Base-by-base conservation (phyloP, 2,113 vertebrate species). In the Psophia crepitans region DNA sequence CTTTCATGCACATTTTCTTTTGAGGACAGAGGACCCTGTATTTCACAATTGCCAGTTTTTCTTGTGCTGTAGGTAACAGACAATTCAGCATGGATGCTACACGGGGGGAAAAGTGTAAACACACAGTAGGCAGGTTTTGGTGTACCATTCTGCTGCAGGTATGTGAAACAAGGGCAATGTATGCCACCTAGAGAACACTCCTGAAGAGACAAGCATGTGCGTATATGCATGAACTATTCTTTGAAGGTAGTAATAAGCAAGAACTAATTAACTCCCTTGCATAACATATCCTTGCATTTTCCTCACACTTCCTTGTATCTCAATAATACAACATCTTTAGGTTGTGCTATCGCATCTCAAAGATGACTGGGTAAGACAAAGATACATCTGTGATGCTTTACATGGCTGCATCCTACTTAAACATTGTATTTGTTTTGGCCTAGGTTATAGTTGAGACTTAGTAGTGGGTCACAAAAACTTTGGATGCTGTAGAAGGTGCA, bases 351-450 rank as follows among this genome's bases (percentile, higher is more conserved):
- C 90, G n/a, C 23, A 48, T 64, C 57, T 90, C 56, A 30, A 30
- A 83, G 39, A 84, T 87, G 20, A 9, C 43, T 73, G 39, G 17
- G 24, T 57, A 56, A 79, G 22, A 14, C 0, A 0, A 76, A 90
- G 66, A 43, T 83, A 33, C 4, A 22, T 49, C 44, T 92, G 7
- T 75, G 51, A 10, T 71, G 3, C 22, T 64, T 85, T 60, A 18
- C 32, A 15, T 73, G 43, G 27, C 53, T 88, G 33, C 74, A 44
- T 83, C 48, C 35, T 85, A 14, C 61, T 91, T 83, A 64, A 66
- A 44, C 7, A 39, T 28, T 0, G 0, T 39, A 7, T 7, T 79
- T 51, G 3, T 60, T 89, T 71, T 0, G 3, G 6, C 35, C 15
- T 58, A 12, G 56, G 14, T 66, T 70, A 20, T 32, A 56, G 24